These are phyloP conservation scores for Tiaroga cobitis DNA, from an alignment of 2,797 vertebrate genomes.

Conservation along the genomic window DNA sequence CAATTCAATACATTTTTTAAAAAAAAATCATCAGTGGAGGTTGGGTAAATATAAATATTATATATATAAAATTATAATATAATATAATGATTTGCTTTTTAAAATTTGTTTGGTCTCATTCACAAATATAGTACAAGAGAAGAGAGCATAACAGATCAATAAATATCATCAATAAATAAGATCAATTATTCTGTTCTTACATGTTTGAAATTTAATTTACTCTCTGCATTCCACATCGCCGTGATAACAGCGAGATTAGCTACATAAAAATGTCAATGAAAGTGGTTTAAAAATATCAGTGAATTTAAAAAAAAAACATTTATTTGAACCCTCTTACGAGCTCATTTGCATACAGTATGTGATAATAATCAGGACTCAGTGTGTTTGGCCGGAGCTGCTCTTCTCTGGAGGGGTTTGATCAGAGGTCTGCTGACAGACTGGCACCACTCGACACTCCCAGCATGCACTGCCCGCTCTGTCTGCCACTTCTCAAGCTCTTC, in stretches of 20 bases:
- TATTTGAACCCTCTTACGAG: neutral
- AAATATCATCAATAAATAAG: neutral
- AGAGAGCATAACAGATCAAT: neutral
- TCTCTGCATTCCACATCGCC: neutral
- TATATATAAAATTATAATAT: neutral
- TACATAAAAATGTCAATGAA: neutral
- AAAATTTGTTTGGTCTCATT: neutral
- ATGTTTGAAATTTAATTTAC: neutral
- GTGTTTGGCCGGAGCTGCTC: conserved; percentile 10
- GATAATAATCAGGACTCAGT: neutral
- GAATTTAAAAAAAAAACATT: neutral
- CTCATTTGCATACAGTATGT: neutral
- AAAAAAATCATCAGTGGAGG: too few relatives aligned
- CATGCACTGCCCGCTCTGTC: conserved; percentile 52
- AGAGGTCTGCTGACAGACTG: conserved; percentile 69
- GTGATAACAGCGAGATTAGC: neutral
- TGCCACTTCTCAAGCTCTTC: conserved; percentile 52
- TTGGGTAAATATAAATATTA: neutral
- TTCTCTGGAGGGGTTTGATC: conserved; percentile 65
- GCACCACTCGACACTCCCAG: conserved; percentile 75
- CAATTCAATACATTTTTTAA: neutral
- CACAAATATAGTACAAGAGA: neutral
- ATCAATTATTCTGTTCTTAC: neutral
- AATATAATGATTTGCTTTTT: neutral
- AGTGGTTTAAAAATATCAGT: neutral